Evolutionary conservation across 2,888 invertebrate genomes (phyloP).

Genomic region (Molorchus minor): DNA sequence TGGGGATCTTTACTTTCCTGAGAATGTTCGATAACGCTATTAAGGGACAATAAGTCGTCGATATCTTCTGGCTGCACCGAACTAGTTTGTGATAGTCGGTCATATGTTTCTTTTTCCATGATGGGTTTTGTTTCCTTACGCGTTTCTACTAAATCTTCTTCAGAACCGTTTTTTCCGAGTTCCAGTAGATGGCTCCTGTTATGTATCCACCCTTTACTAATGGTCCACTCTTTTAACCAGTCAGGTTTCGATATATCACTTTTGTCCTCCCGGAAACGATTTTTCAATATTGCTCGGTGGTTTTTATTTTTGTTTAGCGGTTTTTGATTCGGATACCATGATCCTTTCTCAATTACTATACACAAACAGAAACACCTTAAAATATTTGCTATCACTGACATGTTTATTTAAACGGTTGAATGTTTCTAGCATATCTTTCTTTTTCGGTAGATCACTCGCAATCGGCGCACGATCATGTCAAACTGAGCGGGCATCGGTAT

Average conservation of each 20-base stretch:
- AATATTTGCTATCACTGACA: slow-evolving; percentile 38
- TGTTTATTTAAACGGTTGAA: slow-evolving; percentile 14
- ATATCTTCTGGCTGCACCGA: slow-evolving; percentile 56
- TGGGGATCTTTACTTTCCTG: slow-evolving; percentile 30
- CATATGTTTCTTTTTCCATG: slow-evolving; percentile 36
- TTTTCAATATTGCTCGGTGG: slow-evolving; percentile 34
- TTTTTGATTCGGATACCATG: slow-evolving; percentile 53
- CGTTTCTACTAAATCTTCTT: slow-evolving; percentile 14
- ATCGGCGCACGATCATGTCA: slow-evolving; percentile 11
- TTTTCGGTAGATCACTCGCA: background rate
- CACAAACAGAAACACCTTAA: slow-evolving; percentile 56
- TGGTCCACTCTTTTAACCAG: slow-evolving; percentile 63
- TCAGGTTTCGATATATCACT: slow-evolving; percentile 49
- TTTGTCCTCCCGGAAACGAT: slow-evolving; percentile 31
- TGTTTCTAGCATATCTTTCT: background rate
- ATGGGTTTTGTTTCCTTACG: slow-evolving; percentile 7
- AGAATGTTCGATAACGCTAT: slow-evolving; percentile 26
- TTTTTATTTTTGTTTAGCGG: slow-evolving; percentile 27
- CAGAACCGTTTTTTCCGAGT: slow-evolving; percentile 39
- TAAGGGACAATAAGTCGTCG: slow-evolving; percentile 56
- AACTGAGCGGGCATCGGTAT: slow-evolving; percentile 30
- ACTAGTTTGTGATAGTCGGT: slow-evolving; percentile 45
- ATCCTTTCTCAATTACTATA: slow-evolving; percentile 54
- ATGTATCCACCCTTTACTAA: slow-evolving; percentile 63
- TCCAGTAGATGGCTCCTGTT: slow-evolving; percentile 58